These are phyloP conservation scores for Boloria euphrosyne DNA, from an alignment of 2,888 invertebrate species.

Conservation along the genomic window DNA sequence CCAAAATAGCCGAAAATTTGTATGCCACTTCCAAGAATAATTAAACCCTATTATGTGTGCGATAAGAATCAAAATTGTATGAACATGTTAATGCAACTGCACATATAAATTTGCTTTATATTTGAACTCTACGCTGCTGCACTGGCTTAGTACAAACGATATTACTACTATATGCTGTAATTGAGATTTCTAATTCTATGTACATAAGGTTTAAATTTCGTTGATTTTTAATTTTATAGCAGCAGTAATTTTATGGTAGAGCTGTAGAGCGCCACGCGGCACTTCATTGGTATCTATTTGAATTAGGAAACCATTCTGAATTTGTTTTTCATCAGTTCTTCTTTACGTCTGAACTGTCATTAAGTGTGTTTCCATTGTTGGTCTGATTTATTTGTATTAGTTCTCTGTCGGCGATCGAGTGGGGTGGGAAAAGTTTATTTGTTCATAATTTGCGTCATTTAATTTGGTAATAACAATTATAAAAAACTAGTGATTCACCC, in stretches of 20 bases:
- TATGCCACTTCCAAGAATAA: conserved; percentile 43
- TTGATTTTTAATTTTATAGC: background rate
- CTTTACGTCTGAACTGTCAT: conserved; percentile 72
- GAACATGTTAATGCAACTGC: background rate
- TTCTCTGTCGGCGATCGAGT: conserved; percentile 59
- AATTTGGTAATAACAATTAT: conserved; percentile 41
- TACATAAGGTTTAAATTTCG: conserved; percentile 23
- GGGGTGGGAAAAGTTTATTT: conserved; percentile 60
- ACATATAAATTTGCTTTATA: conserved; percentile 27
- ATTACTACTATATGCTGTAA: background rate
- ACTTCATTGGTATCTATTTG: conserved; percentile 79
- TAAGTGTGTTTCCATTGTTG: conserved; percentile 65
- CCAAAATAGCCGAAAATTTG: conserved; percentile 26
- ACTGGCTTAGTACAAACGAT: conserved; percentile 9
- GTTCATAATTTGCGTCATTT: conserved; percentile 51
- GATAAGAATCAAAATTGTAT: conserved; percentile 35
- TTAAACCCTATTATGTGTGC: conserved; percentile 9
- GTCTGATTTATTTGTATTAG: conserved; percentile 69
- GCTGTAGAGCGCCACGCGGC: conserved; percentile 68
- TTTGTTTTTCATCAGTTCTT: conserved; percentile 79
- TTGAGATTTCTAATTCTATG: background rate
- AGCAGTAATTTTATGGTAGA: conserved; percentile 29
- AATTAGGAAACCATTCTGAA: conserved; percentile 72
- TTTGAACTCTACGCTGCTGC: conserved; percentile 33
- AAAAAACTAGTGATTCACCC: background rate